A percentile compares a stretch with the other conserved stretches of the same genome.
Conservation (phyloP, 2,888 invertebrate genomes). For the Stramonita haemastoma region DNA sequence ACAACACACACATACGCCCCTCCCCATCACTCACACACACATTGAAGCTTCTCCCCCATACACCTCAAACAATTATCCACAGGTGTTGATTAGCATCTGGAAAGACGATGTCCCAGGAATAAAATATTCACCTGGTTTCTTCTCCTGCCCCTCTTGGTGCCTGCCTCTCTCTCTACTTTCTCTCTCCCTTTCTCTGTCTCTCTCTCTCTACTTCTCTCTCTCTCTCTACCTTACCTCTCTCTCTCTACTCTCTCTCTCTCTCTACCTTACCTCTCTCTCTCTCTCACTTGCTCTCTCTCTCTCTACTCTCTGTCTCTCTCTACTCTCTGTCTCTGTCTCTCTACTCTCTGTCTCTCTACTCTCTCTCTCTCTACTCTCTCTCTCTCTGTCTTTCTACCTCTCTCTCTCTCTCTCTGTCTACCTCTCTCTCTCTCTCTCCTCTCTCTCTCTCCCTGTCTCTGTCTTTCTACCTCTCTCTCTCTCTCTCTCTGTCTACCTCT, state of each 20-base stretch:
- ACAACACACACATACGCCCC: background rate
- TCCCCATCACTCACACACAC: background rate
- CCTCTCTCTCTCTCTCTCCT: background rate
- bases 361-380: background rate
- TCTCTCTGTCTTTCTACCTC: no score
- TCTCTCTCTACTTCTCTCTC: background rate
- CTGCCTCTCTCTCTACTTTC: background rate
- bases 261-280: background rate
- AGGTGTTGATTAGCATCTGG: constrained; percentile 22
- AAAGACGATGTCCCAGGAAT: background rate
- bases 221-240: no score
- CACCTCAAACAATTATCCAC: constrained; percentile 8
- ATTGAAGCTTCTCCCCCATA: background rate
- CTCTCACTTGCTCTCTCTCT: background rate
- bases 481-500: background rate
- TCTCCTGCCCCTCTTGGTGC: background rate
- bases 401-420: background rate
- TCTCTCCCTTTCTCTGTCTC: background rate
- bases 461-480: background rate
- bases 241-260: background rate
- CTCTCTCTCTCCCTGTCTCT: no score
- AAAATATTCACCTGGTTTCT: constrained; percentile 18
- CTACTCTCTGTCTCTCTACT: no score
- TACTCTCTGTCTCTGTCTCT: background rate
- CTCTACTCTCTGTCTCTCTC: background rate